These are phyloP conservation scores for Oreochromis tanganicae DNA, from an alignment of 2,113 vertebrate genomes.

Conservation along the genomic window DNA sequence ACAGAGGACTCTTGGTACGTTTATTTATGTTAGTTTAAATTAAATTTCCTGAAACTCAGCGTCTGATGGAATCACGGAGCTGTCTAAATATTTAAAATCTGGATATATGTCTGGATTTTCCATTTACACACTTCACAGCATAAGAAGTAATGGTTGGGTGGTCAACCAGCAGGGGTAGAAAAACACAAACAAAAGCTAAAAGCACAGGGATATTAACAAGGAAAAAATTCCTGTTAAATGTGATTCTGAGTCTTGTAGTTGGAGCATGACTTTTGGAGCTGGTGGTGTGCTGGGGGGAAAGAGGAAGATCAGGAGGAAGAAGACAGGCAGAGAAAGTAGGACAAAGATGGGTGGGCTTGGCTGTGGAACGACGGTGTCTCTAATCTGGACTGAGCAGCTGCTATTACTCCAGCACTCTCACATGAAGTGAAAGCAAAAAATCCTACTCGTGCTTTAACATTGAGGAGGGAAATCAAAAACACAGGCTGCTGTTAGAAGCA, in stretches of 20 bases:
- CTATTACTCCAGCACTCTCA: constrained; percentile 58
- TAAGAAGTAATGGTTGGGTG: neutral
- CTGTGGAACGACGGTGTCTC: constrained; percentile 48
- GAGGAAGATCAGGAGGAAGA: neutral
- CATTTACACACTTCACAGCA: neutral
- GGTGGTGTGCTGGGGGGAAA: neutral
- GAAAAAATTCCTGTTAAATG: neutral
- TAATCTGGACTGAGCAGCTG: constrained; percentile 66
- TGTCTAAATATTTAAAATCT: neutral
- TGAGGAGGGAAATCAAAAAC: constrained; percentile 29
- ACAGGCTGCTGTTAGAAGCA: neutral
- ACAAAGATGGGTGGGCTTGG: constrained; percentile 61
- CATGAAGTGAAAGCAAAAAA: constrained; percentile 50
- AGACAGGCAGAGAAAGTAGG: constrained; percentile 55
- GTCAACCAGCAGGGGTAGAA: neutral
- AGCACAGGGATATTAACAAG: neutral
- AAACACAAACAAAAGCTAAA: neutral
- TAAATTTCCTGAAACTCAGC: neutral
- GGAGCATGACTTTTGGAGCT: constrained; percentile 19
- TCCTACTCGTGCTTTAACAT: constrained; percentile 45
- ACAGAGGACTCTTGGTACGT: neutral
- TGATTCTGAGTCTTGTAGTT: constrained; percentile 20
- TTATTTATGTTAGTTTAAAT: neutral
- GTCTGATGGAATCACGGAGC: neutral
- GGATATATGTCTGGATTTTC: neutral